Percentiles rank a stretch among this genome's conserved stretches.
phyloP scores from a whole-genome alignment of 2,888 invertebrate genomes.

The Melieria picta region DNA sequence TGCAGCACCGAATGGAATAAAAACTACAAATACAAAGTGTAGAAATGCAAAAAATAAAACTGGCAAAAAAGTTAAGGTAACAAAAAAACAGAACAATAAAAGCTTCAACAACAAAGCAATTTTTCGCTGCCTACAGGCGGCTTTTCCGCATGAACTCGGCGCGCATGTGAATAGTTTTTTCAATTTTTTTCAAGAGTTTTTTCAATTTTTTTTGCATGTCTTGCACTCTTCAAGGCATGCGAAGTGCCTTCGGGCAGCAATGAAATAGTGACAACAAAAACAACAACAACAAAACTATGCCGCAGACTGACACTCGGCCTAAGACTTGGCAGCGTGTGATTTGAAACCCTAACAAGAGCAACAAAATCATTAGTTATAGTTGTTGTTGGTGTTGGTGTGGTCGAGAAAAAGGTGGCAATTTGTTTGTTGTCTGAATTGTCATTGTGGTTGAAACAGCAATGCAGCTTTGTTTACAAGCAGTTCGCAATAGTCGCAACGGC shows the following conservation, averaged over 20 bases:
- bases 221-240: conserved; percentile 5
- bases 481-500: too few species aligned
- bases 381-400: too few species aligned
- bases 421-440: too few species aligned
- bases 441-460: too few species aligned
- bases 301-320: too few species aligned
- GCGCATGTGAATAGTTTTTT: neutral
- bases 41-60: neutral
- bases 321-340: too few species aligned
- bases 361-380: too few species aligned
- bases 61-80: conserved; percentile 5
- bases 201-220: neutral
- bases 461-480: too few species aligned
- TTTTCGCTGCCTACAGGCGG: conserved; percentile 25
- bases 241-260: neutral
- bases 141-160: conserved; percentile 11
- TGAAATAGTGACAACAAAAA: neutral
- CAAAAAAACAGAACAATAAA: neutral
- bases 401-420: too few species aligned
- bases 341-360: too few species aligned
- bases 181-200: too few species aligned
- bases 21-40: too few species aligned
- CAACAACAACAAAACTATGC: neutral
- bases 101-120: neutral
- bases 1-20: neutral